Evolutionary conservation across 1,140 invertebrate genomes (phyloP).

Genomic region (Zaprionus africanus): DNA sequence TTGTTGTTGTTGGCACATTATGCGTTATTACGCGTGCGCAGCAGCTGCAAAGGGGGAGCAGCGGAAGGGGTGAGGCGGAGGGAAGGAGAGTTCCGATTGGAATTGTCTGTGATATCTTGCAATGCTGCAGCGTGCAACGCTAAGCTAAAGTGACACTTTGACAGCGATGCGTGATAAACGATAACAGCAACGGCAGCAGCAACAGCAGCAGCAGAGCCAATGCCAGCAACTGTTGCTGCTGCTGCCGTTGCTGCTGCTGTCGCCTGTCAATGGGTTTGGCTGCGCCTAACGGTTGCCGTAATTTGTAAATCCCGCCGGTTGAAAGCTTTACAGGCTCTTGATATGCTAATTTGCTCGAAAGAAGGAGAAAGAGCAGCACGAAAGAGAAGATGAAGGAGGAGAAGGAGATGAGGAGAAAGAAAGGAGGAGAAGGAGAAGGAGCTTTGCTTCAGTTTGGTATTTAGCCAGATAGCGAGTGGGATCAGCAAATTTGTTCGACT

Average conservation of each 20-base stretch:
- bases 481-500: neutral
- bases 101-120: slow-evolving; percentile 64
- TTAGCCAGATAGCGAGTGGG: neutral
- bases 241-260: slow-evolving; percentile 11
- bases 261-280: slow-evolving; percentile 13
- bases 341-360: slow-evolving; percentile 31
- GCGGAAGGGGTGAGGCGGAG: neutral
- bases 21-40: slow-evolving; percentile 79
- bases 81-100: slow-evolving; percentile 3
- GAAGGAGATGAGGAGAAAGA: neutral
- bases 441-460: slow-evolving; percentile 9
- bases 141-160: slow-evolving; percentile 83
- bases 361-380: neutral
- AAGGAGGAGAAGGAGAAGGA: neutral
- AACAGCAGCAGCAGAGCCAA: slow-evolving; percentile 26
- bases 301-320: slow-evolving; percentile 35
- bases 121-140: slow-evolving; percentile 49
- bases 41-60: slow-evolving; percentile 10
- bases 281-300: slow-evolving; percentile 40
- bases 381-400: neutral
- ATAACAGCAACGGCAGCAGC: slow-evolving; percentile 43
- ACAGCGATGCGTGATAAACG: slow-evolving; percentile 84
- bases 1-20: slow-evolving; percentile 57
- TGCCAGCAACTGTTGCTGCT: slow-evolving; percentile 24
- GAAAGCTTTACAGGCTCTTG: slow-evolving; percentile 3